Base-by-base conservation (phyloP, 2,113 vertebrate genomes). In the Chloebia gouldiae region DNA sequence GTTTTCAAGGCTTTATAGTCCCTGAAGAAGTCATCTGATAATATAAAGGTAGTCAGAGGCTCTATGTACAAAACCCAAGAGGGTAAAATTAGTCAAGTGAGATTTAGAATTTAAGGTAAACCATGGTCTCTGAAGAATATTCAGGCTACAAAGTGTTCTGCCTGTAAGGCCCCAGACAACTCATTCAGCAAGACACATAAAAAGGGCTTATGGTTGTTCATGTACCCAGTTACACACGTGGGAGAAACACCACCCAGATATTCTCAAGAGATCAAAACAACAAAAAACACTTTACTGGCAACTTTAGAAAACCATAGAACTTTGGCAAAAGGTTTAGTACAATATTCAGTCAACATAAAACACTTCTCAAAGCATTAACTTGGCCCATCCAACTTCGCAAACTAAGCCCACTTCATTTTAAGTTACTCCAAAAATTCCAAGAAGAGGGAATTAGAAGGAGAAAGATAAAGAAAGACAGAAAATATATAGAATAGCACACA, bases 111-210 rank as follows among this genome's bases (percentile, higher is more conserved):
- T 84, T 60, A 80, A 47, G 22, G 17, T 37, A 70, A 69, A 51
- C 25, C 13, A 21, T 39, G 21, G 15, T 80, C 69, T 68, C 47
- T 49, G 42, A 84, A 40, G 15, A 59, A 45, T 33, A 90, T 33
- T 63, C 81, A 54, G 64, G 59, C 21, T 68, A 44, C 15, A n/a
- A 78, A 78, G 12, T 40, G 21, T 57, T 82, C 40, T 82, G 51
- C 30, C 40, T 92, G 15, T 64, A 56, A 47, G 59, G 19, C 10
- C 37, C 33, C 56, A 44, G 35, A 61, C 16, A 19, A 31, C 5
- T n/a, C 1, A 0, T 47, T n/a, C 24, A 47, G 11, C 0, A 0
- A 65, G 23, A 24, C 17, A 72, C 19, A 6, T 30, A 21, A 35
- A 35, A 85, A 45, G 71, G 3, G 13, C 7, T 17, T 50, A 9